Evolutionary conservation across 30 jellyfish, hydroid and myxozoan species (phyloP), one percentile per base, ranked within the genome.

Genomic region (Aurelia sp.): DNA sequence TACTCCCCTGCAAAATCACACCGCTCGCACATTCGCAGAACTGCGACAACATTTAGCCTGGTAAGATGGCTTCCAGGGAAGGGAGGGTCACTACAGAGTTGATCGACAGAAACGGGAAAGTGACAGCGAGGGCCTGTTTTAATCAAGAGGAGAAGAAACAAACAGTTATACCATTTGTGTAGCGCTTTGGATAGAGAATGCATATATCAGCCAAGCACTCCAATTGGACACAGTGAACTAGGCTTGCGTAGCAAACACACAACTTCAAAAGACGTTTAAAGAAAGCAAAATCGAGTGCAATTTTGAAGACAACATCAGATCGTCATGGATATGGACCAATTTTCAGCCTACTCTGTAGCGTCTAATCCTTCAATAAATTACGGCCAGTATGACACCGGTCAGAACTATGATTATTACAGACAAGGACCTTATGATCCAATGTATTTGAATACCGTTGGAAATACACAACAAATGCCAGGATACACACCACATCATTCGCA

Each of bases 71-170:
- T 82, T 82, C 84, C 30, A 82, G 84, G 86, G 83, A 68, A 75
- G 61, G 61, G 68, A 72, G 72, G 86, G 86, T 51, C 80, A 82
- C 92, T 61, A 69, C 59, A 38, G 85, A 55, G 92, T 13, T 82
- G 92, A 82, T 69, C 62, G 92, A 71, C 92, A 82, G 86, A 60
- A 47, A 81, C 90, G 91, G 91, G 91, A 81, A 81, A 35, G 58
- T 75, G 69, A 52, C 83, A 47, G 91, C 79, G 89, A 30, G 60
- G 58, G 22, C 38, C 51, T 5, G 20, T 13, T 20, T 61, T 24
- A 30, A 55, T 63, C 33, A 59, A 59, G 69, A 59, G 33, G 22
- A 21, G 41, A 20, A 64, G 41, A 21, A 21, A 64, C 21, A 64
- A 17, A 17, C 40, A 64, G 41, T 7, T 44, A 64, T 38, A 52